A percentile compares a stretch with the other conserved stretches of the same genome.
These are phyloP conservation scores for Apamea crenata DNA, from an alignment of 2,888 invertebrate genomes.

Conservation along the genomic window DNA sequence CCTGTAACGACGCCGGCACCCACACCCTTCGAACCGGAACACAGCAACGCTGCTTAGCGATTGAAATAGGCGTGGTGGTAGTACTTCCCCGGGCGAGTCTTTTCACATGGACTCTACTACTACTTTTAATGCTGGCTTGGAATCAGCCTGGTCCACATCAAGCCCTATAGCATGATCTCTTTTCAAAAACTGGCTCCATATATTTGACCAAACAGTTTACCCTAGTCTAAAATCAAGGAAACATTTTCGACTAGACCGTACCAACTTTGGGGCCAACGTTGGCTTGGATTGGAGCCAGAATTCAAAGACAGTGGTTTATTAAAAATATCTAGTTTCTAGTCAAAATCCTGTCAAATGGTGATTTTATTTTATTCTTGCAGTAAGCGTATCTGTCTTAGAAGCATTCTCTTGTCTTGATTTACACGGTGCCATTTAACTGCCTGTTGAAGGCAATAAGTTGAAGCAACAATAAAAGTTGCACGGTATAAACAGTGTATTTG, in stretches of 20 bases:
- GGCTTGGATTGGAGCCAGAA: neutral
- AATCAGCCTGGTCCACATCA: neutral
- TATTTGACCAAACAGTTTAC: neutral
- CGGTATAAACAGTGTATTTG: neutral
- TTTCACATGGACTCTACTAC: conserved; percentile 47
- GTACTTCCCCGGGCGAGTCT: conserved; percentile 47
- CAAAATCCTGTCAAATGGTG: neutral
- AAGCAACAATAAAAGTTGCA: neutral
- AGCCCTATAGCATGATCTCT: neutral
- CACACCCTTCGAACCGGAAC: conserved; percentile 20
- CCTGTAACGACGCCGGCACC: conserved; percentile 30
- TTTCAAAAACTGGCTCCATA: neutral
- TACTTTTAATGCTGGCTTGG: neutral
- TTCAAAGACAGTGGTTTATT: neutral
- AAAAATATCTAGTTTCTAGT: neutral
- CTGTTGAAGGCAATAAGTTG: neutral
- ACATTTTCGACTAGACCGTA: neutral
- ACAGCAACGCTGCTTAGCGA: neutral
- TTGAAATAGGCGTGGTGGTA: conserved; percentile 39
- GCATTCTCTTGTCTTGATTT: neutral
- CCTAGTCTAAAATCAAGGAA: neutral
- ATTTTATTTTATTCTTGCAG: neutral
- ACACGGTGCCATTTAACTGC: neutral
- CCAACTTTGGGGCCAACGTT: neutral
- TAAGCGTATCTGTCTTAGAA: neutral